Base-by-base conservation (phyloP, 1,140 invertebrate species). In the Artemia franciscana region DNA sequence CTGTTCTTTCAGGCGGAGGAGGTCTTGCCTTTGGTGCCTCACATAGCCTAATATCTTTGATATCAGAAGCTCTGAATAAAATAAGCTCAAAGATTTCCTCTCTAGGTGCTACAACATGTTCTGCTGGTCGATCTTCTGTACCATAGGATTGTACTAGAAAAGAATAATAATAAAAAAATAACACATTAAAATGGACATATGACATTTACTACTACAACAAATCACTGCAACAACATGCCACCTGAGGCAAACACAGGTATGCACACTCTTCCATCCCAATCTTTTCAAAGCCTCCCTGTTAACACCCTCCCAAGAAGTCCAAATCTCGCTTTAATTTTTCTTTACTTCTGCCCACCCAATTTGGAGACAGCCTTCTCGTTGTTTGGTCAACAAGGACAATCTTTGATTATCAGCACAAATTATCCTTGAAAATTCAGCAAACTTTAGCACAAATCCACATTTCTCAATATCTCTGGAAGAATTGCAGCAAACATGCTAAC, bases 41-140 rank as follows among this genome's bases (percentile, higher is more conserved):
- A 71, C 81, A 82, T 1, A 98, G 91, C 73, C 91, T 82, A 68
- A 99, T 91, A 73, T 98, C 95, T 76, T 98, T 98, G 70, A 99
- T 98, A 73, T 99, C 95, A 67, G 88, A 85, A 26, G 93, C 95
- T 66, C 94, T 78, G 76, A 98, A 99, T 60, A 98, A 82, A 67
- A 98, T 98, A 73, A 94, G 97, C 70, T 98, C 95, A 76, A 97
- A 98, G 28, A 98, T 84, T 75, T 98, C 92, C 77, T 91, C 91
- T 71, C 95, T 86, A 57, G 92, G 87, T 56, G 88, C 84, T 30
- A 98, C 91, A 63, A 88, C 89, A 71, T 86, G 86, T 71, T 91
- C 86, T 24, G 91, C 89, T 65, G 91, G 88, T 51, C 95, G 78
- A 72, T 98, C 91, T 77, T 98, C 95, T 26, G 95, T 98, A 26